Base-by-base conservation (phyloP, 2,888 invertebrate species). In the Ophion ellenae region DNA sequence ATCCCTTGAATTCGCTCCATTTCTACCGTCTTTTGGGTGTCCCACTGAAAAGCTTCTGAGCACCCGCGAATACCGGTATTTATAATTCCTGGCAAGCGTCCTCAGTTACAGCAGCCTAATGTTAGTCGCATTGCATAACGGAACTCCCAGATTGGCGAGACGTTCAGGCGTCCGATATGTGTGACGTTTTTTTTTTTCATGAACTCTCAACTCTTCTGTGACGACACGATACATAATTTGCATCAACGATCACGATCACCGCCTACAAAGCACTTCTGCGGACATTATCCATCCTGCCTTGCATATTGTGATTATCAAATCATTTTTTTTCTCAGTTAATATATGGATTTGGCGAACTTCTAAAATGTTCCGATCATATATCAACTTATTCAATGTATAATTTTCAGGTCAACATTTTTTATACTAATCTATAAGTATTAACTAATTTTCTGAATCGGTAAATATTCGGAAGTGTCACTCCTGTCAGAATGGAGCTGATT, bases 31-130 rank as follows among this genome's bases (percentile, higher is more conserved):
- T 57, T 63, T 70, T 10, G 61, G 10, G 45, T n/a, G 28, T 57
- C 59, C 71, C 61, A 64, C 78, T 73, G 83, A 86, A 80, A 86
- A 83, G 67, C 82, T 71, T 73, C 10, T 74, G 83, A 87, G 89
- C 89, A 88, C 88, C 40, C 88, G 89, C 89, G 89, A 92, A 92
- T 92, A 90, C 90, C 91, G 92, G 91, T 93, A 93, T 93, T 93
- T 93, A 93, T 93, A 93, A 93, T 92, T 92, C 90, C 89, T 93
- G 93, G 93, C 93, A 93, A 92, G 88, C 83, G 47, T 90, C 89
- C 89, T 87, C 83, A 83, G 80, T 86, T 87, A 87, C 82, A 88
- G 88, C 86, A 83, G 77, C 89, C 91, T 91, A 92, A 93, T 92
- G 92, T 91, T 91, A 90, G 91, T 89, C 73, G 45, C 67, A 88